Evolutionary conservation across 2,113 vertebrate genomes (phyloP).

Genomic region (Arenaria interpres): DNA sequence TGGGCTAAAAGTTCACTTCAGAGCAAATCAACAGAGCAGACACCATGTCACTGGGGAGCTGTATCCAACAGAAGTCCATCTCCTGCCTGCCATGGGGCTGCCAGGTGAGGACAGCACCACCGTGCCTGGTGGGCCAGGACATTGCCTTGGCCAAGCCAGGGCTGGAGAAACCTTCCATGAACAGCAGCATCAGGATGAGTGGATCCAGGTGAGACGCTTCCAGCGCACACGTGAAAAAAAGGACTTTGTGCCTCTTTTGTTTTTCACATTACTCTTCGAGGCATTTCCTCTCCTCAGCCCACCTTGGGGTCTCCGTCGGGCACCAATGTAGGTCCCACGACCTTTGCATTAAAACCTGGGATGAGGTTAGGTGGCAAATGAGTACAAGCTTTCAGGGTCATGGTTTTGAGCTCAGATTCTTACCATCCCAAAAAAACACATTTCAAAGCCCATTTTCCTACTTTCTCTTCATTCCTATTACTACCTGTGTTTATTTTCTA

Average conservation of each 20-base stretch:
- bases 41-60: background rate
- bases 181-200: background rate
- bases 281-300: background rate
- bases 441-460: background rate
- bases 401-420: background rate
- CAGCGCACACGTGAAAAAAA: rapidly evolving
- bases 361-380: background rate
- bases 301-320: rapidly evolving
- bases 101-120: background rate
- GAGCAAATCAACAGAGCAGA: background rate
- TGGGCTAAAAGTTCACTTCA: background rate
- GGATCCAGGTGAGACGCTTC: background rate
- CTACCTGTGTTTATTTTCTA: background rate
- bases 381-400: background rate
- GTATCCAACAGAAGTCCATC: background rate
- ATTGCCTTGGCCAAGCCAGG: background rate
- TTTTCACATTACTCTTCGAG: background rate
- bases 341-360: background rate
- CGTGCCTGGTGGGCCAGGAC: background rate
- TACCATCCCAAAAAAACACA: no score
- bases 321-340: rapidly evolving
- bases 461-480: background rate
- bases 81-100: background rate
- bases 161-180: background rate
- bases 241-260: background rate